Conservation (phyloP, 2,113 vertebrate species). For the Galeopterus variegatus region DNA sequence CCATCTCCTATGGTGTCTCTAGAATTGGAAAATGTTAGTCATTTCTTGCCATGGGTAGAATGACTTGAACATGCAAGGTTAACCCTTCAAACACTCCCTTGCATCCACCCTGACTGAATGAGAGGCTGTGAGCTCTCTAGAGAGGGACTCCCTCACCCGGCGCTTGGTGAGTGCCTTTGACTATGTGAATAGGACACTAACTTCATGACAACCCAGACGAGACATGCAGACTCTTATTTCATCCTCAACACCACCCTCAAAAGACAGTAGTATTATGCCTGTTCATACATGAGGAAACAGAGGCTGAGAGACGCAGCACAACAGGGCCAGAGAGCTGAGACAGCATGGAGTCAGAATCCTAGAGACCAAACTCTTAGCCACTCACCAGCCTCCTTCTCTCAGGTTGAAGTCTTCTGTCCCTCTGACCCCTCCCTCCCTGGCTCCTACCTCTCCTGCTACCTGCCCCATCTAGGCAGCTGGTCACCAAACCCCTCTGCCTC, state of each 20-base stretch:
- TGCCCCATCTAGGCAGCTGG: background rate
- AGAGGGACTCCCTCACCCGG: background rate
- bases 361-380: background rate
- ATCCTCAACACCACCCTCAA: background rate
- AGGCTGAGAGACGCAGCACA: constrained; percentile 73
- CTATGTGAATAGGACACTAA: rapidly evolving
- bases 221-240: background rate
- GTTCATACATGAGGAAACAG: background rate
- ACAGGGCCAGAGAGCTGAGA: constrained; percentile 30
- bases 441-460: background rate
- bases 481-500: background rate
- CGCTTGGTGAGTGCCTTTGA: background rate
- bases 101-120: background rate
- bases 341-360: background rate
- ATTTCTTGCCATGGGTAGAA: background rate
- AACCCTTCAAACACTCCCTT: constrained; percentile 35
- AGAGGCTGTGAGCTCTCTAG: background rate
- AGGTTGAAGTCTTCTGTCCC: background rate
- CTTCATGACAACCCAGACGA: rapidly evolving
- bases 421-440: background rate
- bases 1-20: background rate
- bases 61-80: background rate
- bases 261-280: background rate
- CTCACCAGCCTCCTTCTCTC: background rate
- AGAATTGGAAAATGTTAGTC: constrained; percentile 43